phyloP scores from a whole-genome alignment of 1,140 invertebrate species.

The Trissolcus basalis region DNA sequence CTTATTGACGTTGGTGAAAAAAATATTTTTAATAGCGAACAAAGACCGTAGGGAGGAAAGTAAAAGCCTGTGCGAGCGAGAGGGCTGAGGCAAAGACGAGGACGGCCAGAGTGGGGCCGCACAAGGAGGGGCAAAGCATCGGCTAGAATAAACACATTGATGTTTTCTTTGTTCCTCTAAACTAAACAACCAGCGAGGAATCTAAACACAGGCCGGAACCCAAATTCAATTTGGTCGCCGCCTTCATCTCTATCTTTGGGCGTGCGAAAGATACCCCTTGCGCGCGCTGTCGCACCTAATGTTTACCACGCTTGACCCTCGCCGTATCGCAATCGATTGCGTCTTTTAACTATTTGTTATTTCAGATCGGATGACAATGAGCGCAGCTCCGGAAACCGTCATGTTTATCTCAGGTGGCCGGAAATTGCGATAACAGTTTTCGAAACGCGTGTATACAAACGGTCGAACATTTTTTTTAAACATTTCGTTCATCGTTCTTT shows the following conservation, averaged over 20 bases:
- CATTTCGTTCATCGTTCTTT: background rate
- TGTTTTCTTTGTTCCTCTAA: constrained; percentile 81
- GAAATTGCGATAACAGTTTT: constrained; percentile 1
- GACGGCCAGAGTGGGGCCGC: constrained; percentile 26
- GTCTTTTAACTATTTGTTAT: constrained; percentile 34
- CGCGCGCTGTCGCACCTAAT: constrained; percentile 62
- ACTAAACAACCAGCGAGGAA: constrained; percentile 79
- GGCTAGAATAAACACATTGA: constrained; percentile 80
- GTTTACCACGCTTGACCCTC: constrained; percentile 66
- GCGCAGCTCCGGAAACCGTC: constrained; percentile 7
- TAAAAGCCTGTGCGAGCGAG: constrained; percentile 37
- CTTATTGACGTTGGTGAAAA: constrained; percentile 1
- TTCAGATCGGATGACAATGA: constrained; percentile 22
- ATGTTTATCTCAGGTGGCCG: constrained; percentile 16
- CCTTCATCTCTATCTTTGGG: constrained; percentile 71
- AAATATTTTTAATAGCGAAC: constrained; percentile 11
- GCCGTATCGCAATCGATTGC: constrained; percentile 28
- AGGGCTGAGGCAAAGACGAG: constrained; percentile 4
- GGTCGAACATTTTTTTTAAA: background rate
- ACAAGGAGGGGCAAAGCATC: constrained; percentile 70
- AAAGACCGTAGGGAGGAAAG: constrained; percentile 35
- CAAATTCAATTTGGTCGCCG: constrained; percentile 78
- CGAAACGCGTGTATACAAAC: background rate
- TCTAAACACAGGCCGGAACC: constrained; percentile 79
- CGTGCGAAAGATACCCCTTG: constrained; percentile 70